Evolutionary conservation across 2,888 invertebrate species (phyloP), one percentile per base, ranked within the genome.

Genomic region (Caenorhabditis drosophilae): DNA sequence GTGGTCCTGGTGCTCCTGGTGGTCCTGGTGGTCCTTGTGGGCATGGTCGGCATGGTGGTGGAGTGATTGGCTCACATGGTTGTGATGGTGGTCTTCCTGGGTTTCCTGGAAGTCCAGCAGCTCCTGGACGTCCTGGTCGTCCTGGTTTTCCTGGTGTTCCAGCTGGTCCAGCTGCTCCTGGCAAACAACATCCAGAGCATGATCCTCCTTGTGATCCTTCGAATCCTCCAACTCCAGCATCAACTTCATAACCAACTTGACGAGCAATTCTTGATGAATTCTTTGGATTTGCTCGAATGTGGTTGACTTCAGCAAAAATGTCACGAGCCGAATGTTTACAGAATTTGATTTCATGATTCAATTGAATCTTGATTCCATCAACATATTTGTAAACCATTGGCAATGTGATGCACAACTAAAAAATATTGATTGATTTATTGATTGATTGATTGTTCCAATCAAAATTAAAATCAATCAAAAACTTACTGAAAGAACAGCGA

Each of bases 131-230:
- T 61, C 67, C 67, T 52, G 67, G 67, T 48, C 61, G 53, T 70
- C 78, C 78, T 42, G 77, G 71, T 41, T 63, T 68, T 58, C 78
- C 77, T 55, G 75, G 69, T 2, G 75, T 62, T 55, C 79, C 79
- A 40, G 73, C 69, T 36, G 76, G 76, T 75, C 77, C 77, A 25
- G 76, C 68, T 16, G 76, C 63, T 42, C 77, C 77, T 58, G 77
- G 76, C 42, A 73, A 64, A 57, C 77, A 77, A 70, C 77, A 77
- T 25, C 66, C 64, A 15, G 58, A 54, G 67, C 73, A 73, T 15
- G 67, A 63, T 59, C 68, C 67, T 49, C 67, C 73, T 46, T 55
- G 55, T 20, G 50, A 41, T 18, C 31, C 55, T 11, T 31, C 48
- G 25, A 26, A 47, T 12, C 26, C 27, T 27, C 53, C 55, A 18